Conservation (phyloP, 2,888 invertebrate species). For the Petrolisthes cinctipes region DNA sequence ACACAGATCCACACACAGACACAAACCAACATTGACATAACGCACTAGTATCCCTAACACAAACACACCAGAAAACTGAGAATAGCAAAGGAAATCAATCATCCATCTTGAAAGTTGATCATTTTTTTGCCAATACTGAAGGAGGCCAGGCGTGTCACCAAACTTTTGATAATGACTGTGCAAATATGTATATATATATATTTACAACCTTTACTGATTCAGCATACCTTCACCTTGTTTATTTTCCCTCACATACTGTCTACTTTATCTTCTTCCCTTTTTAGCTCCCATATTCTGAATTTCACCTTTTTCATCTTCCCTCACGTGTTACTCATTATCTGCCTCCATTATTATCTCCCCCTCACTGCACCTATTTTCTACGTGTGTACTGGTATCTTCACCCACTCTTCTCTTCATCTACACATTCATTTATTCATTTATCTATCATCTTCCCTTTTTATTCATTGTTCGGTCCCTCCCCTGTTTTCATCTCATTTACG, state of each 20-base stretch:
- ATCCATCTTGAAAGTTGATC: neutral
- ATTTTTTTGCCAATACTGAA: neutral
- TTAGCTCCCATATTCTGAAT: neutral
- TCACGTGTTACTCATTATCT: neutral
- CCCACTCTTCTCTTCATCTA: neutral
- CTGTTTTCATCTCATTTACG: neutral
- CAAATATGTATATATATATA: neutral
- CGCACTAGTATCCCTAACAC: neutral
- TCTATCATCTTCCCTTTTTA: neutral
- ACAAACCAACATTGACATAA: neutral
- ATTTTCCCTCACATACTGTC: neutral
- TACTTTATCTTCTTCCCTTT: neutral
- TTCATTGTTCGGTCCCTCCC: neutral
- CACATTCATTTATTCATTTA: neutral
- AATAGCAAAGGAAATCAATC: neutral
- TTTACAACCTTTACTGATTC: neutral
- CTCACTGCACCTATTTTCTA: neutral
- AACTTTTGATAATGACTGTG: neutral
- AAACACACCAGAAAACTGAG: neutral
- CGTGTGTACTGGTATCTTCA: neutral
- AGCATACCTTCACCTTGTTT: neutral
- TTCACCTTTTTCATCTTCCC: neutral
- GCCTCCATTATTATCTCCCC: neutral
- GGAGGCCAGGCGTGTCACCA: neutral
- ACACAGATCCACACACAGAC: constrained; percentile 21